Evolutionary conservation across 2,113 vertebrate genomes (phyloP).

Genomic region (Amphilophus citrinellus): DNA sequence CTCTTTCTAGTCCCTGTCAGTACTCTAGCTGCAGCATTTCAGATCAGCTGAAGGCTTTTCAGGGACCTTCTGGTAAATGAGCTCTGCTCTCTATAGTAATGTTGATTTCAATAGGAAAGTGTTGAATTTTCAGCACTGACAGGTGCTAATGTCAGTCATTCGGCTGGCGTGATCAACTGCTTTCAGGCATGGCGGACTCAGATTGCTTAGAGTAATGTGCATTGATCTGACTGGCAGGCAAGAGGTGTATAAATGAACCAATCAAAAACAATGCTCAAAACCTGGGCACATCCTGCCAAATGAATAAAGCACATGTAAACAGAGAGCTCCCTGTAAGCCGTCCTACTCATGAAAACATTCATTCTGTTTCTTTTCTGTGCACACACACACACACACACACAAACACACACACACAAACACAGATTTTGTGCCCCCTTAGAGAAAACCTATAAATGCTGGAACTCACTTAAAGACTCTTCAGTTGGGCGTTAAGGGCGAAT

Average conservation of each 20-base stretch:
- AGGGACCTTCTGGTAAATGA: background rate
- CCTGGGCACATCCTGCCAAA: background rate
- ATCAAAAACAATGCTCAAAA: background rate
- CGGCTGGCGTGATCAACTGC: background rate
- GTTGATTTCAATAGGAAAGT: background rate
- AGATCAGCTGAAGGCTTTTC: no score
- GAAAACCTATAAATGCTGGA: slow-evolving; percentile 5
- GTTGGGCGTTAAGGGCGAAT: background rate
- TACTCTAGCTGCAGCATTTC: no score
- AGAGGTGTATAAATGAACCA: background rate
- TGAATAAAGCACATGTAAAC: background rate
- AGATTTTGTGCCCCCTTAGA: background rate
- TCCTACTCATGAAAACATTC: background rate
- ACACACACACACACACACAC: background rate
- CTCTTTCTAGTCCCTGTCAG: no score
- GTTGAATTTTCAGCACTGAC: background rate
- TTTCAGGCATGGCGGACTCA: background rate
- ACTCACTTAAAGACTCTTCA: background rate
- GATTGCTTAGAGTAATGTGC: background rate
- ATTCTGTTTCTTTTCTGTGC: background rate
- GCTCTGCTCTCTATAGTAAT: background rate
- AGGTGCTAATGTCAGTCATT: background rate
- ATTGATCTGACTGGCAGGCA: background rate
- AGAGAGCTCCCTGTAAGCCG: background rate
- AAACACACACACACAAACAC: no score